Percentiles rank a stretch among this genome's conserved stretches.
phyloP scores from a whole-genome alignment of 2,113 vertebrate species.

The Gymnobelideus leadbeateri region DNA sequence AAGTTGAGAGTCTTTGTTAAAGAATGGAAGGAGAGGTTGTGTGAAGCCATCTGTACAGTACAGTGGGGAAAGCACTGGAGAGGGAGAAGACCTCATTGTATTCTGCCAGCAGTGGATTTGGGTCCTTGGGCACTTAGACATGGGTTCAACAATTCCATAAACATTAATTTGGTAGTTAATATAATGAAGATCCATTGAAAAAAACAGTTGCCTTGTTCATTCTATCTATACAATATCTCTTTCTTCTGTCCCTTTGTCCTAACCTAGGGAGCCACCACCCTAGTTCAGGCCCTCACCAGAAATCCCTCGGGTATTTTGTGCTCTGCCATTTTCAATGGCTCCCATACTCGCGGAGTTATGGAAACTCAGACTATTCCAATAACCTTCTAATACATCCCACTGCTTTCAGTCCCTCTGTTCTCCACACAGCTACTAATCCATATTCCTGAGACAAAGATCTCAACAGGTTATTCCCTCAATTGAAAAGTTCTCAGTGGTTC shows the following conservation, averaged over 20 bases:
- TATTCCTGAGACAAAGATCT: background rate
- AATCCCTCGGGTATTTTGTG: background rate
- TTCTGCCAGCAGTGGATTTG: background rate
- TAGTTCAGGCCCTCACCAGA: background rate
- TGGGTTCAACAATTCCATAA: background rate
- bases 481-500: background rate
- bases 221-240: background rate
- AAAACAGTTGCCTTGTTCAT: background rate
- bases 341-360: background rate
- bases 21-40: conserved; percentile 20
- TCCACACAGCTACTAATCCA: background rate
- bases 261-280: background rate
- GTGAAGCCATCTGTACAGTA: background rate
- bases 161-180: background rate
- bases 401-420: background rate
- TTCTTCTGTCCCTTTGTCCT: background rate
- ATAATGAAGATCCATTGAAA: background rate
- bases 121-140: background rate
- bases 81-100: background rate
- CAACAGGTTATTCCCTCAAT: background rate
- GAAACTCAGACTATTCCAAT: background rate
- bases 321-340: background rate
- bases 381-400: background rate
- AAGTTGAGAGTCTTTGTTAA: conserved; percentile 11
- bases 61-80: background rate